Base-by-base conservation (phyloP, 2,888 invertebrate genomes). In the Therioaphis trifolii region DNA sequence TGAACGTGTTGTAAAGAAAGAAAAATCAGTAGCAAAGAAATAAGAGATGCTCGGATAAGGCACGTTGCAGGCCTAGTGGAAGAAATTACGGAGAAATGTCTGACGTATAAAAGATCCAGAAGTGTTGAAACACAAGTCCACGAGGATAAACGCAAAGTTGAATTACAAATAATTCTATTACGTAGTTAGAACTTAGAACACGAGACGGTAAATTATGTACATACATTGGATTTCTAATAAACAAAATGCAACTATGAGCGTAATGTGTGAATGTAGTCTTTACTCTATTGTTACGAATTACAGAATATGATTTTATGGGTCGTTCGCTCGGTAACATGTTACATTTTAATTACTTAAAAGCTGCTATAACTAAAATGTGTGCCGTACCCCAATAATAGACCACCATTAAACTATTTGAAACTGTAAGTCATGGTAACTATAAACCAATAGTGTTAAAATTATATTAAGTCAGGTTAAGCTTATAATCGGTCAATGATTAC, bases 161-260 rank as follows among this genome's bases (percentile, higher is more conserved):
- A 46, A 46, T 52, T n/a, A 69, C 11, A 46, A 69, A 46, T 43
- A 69, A 24, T 46, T 69, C n/a, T 29, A 15, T 4, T n/a, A n/a
- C n/a, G n/a, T n/a, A n/a, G n/a, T n/a, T n/a, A n/a, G 46, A 2
- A 27, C n/a, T 29, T 71, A 18, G 1, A 49, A 71, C 18, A n/a
- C 2, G 11, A 71, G 46, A 27, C 15, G 24, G 35, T 71, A 71
- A 27, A 71, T 49, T 71, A 49, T 49, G 27, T n/a, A 27, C 11
- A n/a, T n/a, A 18, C 18, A 49, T 12, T 71, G 69, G 15, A 69
- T 46, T 46, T 46, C 24, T 69, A 46, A 69, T 69, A 69, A 43
- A 29, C 24, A 69, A n/a, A 43, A 69, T 69, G 24, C 27, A 69
- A 69, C 46, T 69, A 46, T 46, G 46, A 69, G 46, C 18, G 18